Evolutionary conservation across 2,888 invertebrate genomes (phyloP).

Genomic region (Athalia rosae): DNA sequence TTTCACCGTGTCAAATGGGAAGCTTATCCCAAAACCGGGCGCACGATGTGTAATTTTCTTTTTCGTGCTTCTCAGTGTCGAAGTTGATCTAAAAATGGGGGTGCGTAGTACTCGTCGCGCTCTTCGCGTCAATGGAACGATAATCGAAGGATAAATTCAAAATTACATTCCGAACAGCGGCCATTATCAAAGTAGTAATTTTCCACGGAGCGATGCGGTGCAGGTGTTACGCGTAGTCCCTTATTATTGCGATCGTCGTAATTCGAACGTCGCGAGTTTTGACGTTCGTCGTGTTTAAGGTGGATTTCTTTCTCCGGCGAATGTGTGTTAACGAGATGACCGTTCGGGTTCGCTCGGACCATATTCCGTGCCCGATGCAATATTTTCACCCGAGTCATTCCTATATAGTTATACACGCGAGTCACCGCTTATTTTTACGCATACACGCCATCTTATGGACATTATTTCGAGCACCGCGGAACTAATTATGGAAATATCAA

Average conservation of each 20-base stretch:
- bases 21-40: neutral
- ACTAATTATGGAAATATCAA: slow-evolving; percentile 63
- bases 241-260: neutral
- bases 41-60: too few species aligned
- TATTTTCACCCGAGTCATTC: slow-evolving; percentile 48
- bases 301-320: slow-evolving; percentile 45
- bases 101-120: too few species aligned
- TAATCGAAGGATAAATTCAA: neutral
- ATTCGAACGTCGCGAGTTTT: slow-evolving; percentile 16
- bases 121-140: too few species aligned
- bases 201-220: neutral
- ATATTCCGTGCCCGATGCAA: slow-evolving; percentile 52
- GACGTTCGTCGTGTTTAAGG: neutral
- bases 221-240: slow-evolving; percentile 13
- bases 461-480: slow-evolving; percentile 42
- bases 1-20: slow-evolving; percentile 26
- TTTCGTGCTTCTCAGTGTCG: too few species aligned
- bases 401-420: too few species aligned
- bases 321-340: slow-evolving; percentile 56
- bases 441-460: slow-evolving; percentile 45
- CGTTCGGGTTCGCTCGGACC: slow-evolving; percentile 50
- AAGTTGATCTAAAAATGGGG: too few species aligned
- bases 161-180: neutral
- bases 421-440: slow-evolving; percentile 31
- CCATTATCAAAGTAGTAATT: neutral